These are phyloP conservation scores for Tipula vernalis DNA, from an alignment of 2,888 invertebrate genomes.

Conservation along the genomic window DNA sequence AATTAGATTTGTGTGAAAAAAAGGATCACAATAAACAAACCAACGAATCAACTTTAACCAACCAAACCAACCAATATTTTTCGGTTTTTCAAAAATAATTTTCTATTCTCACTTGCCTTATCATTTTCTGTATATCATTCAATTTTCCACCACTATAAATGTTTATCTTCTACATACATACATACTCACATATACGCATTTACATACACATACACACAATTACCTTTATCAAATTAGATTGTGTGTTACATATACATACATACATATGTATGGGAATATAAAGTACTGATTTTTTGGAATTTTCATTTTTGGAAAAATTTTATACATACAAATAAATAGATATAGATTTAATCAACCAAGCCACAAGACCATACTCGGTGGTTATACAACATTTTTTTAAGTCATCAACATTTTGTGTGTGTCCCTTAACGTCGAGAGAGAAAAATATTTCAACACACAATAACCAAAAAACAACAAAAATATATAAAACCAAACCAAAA, in stretches of 20 bases:
- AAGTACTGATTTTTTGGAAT: not conserved
- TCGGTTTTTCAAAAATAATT: not conserved
- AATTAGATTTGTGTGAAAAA: not conserved
- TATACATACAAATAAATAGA: not conserved
- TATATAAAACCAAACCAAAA: not conserved
- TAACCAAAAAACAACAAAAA: not conserved
- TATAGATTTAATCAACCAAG: conserved; percentile 10
- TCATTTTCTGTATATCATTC: not conserved
- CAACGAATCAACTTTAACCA: not conserved
- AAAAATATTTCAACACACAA: not conserved
- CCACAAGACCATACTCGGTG: conserved; percentile 9
- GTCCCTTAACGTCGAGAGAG: not conserved
- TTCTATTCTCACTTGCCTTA: not conserved
- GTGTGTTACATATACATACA: not conserved
- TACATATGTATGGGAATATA: not conserved
- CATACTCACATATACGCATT: not conserved
- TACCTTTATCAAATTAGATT: conserved; percentile 4
- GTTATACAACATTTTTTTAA: conserved; percentile 7
- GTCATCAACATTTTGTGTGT: conserved; percentile 6
- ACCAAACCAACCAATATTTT: not conserved
- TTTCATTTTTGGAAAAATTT: not conserved
- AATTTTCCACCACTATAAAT: not conserved
- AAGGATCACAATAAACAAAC: not conserved
- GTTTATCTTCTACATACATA: not conserved
- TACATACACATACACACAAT: not conserved